Base-by-base conservation (phyloP, 2,797 vertebrate species). In the Ficedula albicollis region DNA sequence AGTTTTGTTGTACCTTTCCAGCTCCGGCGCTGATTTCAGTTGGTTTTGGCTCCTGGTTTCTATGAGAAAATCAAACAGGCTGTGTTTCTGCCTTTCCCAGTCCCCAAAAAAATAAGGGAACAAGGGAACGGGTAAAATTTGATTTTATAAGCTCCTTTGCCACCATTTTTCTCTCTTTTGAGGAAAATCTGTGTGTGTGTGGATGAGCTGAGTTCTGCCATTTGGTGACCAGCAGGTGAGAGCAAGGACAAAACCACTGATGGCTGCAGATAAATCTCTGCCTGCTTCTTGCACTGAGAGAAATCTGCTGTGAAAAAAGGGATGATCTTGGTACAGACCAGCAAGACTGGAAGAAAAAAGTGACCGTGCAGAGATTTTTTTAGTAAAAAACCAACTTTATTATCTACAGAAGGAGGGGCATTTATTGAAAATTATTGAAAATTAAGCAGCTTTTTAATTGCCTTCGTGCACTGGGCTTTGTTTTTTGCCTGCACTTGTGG, bases 1-100 rank as follows among this genome's bases (percentile, higher is more conserved):
- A 95, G 75, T 89, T 97, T 78, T 94, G 95, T 89, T 93, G 91
- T 91, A 95, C 95, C 94, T 96, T 93, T 96, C 95, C 95, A 93
- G 89, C 95, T 43, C 91, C 91, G 44, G 95, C 76, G 15, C 92
- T 89, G 58, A 63, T 94, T 95, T 91, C 89, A 91, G 95, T 97
- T 97, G 76, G 68, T 97, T 93, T 97, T 97, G 94, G 95, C 96
- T 96, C 76, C 55, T 5, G 18, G 36, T 85, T 93, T 91, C 91
- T 73, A 19, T 68, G 87, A 96, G 92, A 84, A 85, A 96, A 58
- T 92, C 68, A 92, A 95, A 68, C 2, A 5, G 58, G 76, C 92
- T 86, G 82, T 92, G 68, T 94, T 77, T 75, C 84, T 85, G 82
- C 66, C 78, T 93, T 36, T 29, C 54, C 20, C 84, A 69, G 85